Evolutionary conservation across 1,140 invertebrate genomes (phyloP), one percentile per base, ranked within the genome.

Genomic region (Drosophila paulistorum): DNA sequence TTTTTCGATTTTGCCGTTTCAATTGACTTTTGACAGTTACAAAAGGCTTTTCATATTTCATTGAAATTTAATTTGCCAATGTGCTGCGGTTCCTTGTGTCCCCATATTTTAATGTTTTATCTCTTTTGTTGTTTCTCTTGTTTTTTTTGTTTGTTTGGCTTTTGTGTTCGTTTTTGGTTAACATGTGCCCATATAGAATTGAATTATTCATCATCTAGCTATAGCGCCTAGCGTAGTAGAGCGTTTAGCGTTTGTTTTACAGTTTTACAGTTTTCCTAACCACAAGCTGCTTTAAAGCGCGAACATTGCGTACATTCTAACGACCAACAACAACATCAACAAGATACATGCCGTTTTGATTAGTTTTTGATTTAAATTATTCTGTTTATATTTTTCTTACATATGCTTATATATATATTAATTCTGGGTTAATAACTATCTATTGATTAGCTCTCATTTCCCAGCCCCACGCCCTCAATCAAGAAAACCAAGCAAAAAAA

Each of bases 381-480:
- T 74, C 41, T 61, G 39, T 71, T 63, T n/a, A 9, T 57, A 39
- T 55, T 30, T 6, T 30, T 7, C 30, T 30, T 3, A 3, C 7
- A 30, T 30, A 30, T 30, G 5, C 5, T 5, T 26, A 30, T 30
- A 6, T 30, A 30, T 30, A 30, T 30, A 30, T 30, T 30, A 30
- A 33, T 71, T 51, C 9, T 51, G 45, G 45, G 45, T 51, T 48
- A 6, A 23, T 23, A 51, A 23, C 17, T 51, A 4, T 23, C 20
- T 23, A 51, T 55, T 77, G 51, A 77, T 86, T 75, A 80, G 65
- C 80, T 87, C 80, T 87, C 83, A 87, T 87, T 87, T 89, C 76
- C 83, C 68, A 37, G 35, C 35, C 76, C 83, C 57, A 65, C 11
- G 30, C 30, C 30, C 30, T 30, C 5, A 30, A 30, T 30, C 30